Evolutionary conservation across 2,113 vertebrate genomes (phyloP), one percentile per base, ranked within the genome.

Genomic region (Podiceps cristatus): DNA sequence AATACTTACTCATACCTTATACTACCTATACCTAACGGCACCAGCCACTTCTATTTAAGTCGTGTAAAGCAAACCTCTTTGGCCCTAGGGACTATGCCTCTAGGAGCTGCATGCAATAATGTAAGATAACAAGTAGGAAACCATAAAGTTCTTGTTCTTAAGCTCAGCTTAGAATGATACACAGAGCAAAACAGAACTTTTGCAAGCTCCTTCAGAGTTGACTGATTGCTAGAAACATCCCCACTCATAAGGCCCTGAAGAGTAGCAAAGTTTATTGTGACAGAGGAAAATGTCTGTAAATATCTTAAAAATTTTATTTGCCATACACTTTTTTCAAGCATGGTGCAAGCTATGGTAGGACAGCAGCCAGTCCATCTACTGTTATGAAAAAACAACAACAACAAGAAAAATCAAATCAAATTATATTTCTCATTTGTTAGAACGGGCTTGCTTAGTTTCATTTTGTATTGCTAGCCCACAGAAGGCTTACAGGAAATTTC

Each of bases 401-500:
- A 67, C 27, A 59, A 49, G 86, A 71, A 15, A 84, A 94, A 79
- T 59, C 16, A 83, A 93, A 86, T 76, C 19, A 71, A 93, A 55
- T 62, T 79, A 44, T 45, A 69, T 76, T 95, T 91, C 47, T 95
- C 31, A 72, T 89, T 90, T 95, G 44, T 88, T 95, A 85, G 71
- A 96, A 79, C 4, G 4, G 74, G 45, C 81, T 92, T 95, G 63
- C 77, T 96, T 74, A 94, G 95, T 93, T 95, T 98, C 94, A 95
- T 95, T 97, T 95, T 84, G 86, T 81, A 95, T 59, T 93, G 89
- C 84, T 95, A 98, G 93, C 93, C 96, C 97, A 97, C 98, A 96
- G 63, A 86, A 96, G 73, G 87, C 75, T 98, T 98, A 98, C 98
- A 98, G 98, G 98, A 98, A 98, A 96, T 93, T 95, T 97, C 93